phyloP scores from a whole-genome alignment of 1,140 invertebrate genomes.

The Temnothorax longispinosus region DNA sequence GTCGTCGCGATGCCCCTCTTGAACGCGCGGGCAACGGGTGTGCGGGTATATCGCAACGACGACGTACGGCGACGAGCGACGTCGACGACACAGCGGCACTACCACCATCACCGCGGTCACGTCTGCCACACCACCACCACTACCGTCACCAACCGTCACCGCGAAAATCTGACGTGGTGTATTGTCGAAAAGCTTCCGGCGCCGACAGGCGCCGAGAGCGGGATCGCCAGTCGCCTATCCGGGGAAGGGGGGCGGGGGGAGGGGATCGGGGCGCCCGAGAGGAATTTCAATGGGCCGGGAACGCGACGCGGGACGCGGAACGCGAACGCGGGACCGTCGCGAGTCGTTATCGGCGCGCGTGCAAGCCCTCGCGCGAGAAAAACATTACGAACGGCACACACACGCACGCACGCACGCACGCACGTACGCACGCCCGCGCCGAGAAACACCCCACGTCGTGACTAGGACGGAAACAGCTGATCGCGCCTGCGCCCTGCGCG shows the following conservation, averaged over 20 bases:
- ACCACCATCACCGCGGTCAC: constrained; percentile 31
- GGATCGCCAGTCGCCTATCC: neutral
- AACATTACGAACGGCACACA: neutral
- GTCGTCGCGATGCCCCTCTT: neutral
- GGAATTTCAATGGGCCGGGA: neutral
- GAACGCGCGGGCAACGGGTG: neutral
- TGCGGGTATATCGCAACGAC: neutral
- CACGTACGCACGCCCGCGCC: neutral
- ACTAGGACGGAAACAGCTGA: constrained; percentile 49
- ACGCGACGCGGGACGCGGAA: neutral
- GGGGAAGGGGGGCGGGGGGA: too few species aligned
- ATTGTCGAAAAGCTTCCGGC: constrained; percentile 45
- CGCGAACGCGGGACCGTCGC: too few species aligned
- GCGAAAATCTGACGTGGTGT: constrained; percentile 69
- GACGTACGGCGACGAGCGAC: neutral
- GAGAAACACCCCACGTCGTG: neutral
- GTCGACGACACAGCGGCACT: constrained; percentile 27
- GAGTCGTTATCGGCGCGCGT: neutral
- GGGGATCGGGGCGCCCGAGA: neutral
- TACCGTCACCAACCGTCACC: constrained; percentile 7
- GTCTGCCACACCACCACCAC: constrained; percentile 27
- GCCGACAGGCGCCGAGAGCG: too few species aligned
- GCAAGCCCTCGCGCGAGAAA: neutral
- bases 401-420: neutral
- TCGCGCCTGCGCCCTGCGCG: neutral